Conservation (phyloP, 2,113 vertebrate genomes). For the Poeciliopsis prolifica region DNA sequence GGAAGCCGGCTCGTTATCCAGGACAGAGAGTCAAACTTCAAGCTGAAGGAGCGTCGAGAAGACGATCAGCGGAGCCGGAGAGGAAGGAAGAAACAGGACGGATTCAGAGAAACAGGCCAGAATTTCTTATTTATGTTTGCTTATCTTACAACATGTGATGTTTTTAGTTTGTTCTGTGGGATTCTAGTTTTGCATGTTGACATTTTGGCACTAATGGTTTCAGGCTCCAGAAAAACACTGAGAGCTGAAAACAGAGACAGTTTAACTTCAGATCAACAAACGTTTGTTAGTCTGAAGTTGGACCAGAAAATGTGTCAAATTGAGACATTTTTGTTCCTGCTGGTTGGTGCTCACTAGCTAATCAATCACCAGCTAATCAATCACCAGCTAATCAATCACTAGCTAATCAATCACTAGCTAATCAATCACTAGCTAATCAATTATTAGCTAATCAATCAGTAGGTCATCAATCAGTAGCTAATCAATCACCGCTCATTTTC, state of each 20-base stretch:
- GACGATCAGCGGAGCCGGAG: not conserved
- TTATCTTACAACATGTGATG: not conserved
- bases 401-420: no score
- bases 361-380: no score
- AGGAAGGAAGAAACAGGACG: not conserved
- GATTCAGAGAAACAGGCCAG: constrained; percentile 29
- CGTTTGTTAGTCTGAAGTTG: no score
- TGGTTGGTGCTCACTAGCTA: no score
- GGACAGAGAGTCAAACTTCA: not conserved
- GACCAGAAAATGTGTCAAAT: no score
- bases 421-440: no score
- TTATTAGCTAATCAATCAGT: no score
- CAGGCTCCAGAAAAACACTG: no score
- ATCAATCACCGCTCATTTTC: no score
- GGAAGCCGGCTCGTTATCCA: constrained; percentile 28
- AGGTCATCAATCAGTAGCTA: no score
- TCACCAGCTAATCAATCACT: no score
- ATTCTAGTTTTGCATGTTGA: not conserved
- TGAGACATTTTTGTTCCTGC: no score
- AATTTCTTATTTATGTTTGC: not conserved
- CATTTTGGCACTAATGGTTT: not conserved
- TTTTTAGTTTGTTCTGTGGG: not conserved
- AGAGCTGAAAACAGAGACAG: not conserved
- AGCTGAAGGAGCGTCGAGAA: not conserved
- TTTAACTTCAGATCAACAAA: not conserved